Evolutionary conservation across 92 coral and sea anemone species (phyloP), one percentile per base, ranked within the genome.

Genomic region (Montipora capitata): DNA sequence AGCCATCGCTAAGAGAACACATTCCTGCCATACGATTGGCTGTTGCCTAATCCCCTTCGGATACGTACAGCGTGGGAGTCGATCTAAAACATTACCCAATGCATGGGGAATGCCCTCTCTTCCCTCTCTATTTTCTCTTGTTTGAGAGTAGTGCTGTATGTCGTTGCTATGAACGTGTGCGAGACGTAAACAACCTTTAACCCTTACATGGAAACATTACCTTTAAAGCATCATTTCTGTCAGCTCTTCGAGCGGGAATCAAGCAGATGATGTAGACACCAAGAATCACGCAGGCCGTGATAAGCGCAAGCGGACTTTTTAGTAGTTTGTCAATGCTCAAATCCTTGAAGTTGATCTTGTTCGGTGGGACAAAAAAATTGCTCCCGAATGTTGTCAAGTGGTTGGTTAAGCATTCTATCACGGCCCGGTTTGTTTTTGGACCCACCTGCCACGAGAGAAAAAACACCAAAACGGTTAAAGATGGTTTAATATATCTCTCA

Each of bases 341-440:
- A 7, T 77, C 71, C 40, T 85, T 45, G 85, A 91, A 92, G 91
- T 96, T 95, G 88, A 96, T 96, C 71, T 48, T 82, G 89, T 96
- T 96, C 17, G 99, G 99, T 15, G 97, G 87, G 56, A 88, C 92
- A 41, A 96, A 85, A 68, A 95, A 92, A 42, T 87, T 81, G 39
- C 95, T 49, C 1, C 91, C 97, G 76, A 96, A 94, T 14, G 99
- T 94, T 12, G 99, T 96, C 87, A 96, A 40, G 83, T 96, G 99
- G 40, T 70, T 89, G 45, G 96, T 94, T 12, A 96, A 79, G 68
- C 98, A 96, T 51, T 88, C 96, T 1, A 91, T 92, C 2, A 14
- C 18, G 2, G 6, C 66, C 39, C 76, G 43, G 51, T 18, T 85
- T 14, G 96, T 90, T 12, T 83, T 79, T 3, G 91, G 84, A 0